Conservation (phyloP, 2,888 invertebrate species). For the Dicyrtomina minuta region DNA sequence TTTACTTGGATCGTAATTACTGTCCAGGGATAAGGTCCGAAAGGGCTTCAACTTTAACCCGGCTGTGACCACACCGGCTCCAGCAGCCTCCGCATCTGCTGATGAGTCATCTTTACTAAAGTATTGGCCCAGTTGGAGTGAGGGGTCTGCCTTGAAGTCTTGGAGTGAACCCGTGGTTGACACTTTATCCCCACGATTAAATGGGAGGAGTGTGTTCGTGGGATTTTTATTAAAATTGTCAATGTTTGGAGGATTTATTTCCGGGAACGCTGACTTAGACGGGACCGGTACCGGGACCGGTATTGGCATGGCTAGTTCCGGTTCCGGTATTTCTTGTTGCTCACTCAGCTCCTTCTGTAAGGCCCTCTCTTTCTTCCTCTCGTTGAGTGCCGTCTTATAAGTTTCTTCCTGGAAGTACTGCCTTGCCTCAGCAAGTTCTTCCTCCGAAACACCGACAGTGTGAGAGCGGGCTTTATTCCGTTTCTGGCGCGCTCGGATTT, state of each 20-base stretch:
- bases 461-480: slow-evolving; percentile 64
- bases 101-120: slow-evolving; percentile 8
- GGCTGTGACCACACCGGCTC: slow-evolving; percentile 15
- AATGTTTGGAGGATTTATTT: too few species aligned
- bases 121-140: slow-evolving; percentile 10
- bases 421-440: slow-evolving; percentile 77
- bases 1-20: slow-evolving; percentile 55
- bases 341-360: slow-evolving; percentile 18
- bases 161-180: slow-evolving; percentile 3
- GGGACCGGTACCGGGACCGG: not conserved
- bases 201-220: not conserved
- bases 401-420: slow-evolving; percentile 68
- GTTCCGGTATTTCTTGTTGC: not conserved
- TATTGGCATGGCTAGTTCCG: not conserved
- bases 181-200: not conserved
- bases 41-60: slow-evolving; percentile 48
- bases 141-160: too few species aligned
- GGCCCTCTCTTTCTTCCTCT: slow-evolving; percentile 20
- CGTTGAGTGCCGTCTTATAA: slow-evolving; percentile 34
- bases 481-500: slow-evolving; percentile 53
- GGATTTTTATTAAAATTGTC: not conserved
- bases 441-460: slow-evolving; percentile 79
- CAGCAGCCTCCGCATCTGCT: too few species aligned
- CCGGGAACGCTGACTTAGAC: not conserved
- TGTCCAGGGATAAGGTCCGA: slow-evolving; percentile 52